These are phyloP conservation scores for Cheilosia grossa DNA, from an alignment of 2,888 invertebrate genomes.

Conservation along the genomic window DNA sequence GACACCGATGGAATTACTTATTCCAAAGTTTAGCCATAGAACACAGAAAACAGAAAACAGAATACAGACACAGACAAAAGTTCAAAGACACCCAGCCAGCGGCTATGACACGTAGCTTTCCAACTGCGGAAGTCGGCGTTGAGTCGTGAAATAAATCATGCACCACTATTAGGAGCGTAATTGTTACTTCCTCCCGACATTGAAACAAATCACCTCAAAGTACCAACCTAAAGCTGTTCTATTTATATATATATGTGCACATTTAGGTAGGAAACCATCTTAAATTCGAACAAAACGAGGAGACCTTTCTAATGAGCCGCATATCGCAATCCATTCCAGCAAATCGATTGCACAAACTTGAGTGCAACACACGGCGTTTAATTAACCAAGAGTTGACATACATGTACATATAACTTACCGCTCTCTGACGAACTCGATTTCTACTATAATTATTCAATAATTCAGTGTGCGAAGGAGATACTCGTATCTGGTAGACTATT, in stretches of 20 bases:
- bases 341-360: conserved; percentile 23
- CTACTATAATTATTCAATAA: conserved; percentile 36
- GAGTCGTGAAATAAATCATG: conserved; percentile 43
- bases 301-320: conserved; percentile 13
- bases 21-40: conserved; percentile 3
- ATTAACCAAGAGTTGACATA: conserved; percentile 12
- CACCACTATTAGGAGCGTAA: conserved; percentile 28
- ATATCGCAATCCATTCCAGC: background rate
- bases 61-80: conserved; percentile 6
- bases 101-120: conserved; percentile 24
- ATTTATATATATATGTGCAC: no score
- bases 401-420: no score
- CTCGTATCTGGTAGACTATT: conserved; percentile 28
- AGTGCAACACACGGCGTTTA: conserved; percentile 14
- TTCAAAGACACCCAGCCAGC: conserved; percentile 24
- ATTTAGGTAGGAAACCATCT: background rate
- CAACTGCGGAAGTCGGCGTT: conserved; percentile 25
- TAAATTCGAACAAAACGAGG: background rate
- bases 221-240: background rate
- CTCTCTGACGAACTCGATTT: background rate
- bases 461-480: conserved; percentile 19
- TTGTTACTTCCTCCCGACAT: conserved; percentile 37
- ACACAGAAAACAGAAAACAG: background rate
- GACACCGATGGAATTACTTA: background rate
- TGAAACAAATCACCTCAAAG: conserved; percentile 20